Conservation (phyloP, 2,113 vertebrate genomes). For the Balaeniceps rex region DNA sequence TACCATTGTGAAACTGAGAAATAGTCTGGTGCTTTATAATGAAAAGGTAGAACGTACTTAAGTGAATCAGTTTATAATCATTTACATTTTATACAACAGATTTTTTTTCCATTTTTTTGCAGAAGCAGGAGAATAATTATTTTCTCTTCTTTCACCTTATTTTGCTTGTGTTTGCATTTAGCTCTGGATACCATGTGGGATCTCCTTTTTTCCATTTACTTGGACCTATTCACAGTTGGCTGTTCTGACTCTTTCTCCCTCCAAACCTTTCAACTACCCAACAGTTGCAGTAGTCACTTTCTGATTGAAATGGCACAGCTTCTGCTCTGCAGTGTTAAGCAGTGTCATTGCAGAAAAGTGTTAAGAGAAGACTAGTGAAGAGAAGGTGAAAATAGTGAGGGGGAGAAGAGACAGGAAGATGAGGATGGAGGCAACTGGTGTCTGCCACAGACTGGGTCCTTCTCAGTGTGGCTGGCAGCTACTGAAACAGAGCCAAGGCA, state of each 20-base stretch:
- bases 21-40: not conserved
- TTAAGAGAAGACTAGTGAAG: not conserved
- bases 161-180: not conserved
- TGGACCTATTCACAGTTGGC: not conserved
- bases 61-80: not conserved
- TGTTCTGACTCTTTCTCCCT: not conserved
- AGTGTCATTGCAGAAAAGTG: not conserved
- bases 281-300: not conserved
- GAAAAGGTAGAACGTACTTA: not conserved
- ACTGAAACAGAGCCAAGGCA: not conserved
- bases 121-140: not conserved
- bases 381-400: not conserved
- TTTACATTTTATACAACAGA: not conserved
- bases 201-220: not conserved
- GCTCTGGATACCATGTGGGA: not conserved
- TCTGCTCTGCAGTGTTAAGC: not conserved
- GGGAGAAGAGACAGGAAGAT: not conserved
- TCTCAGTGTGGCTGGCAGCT: not conserved
- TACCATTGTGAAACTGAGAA: not conserved
- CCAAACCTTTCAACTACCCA: not conserved
- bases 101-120: not conserved
- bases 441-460: not conserved
- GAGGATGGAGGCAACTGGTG: not conserved
- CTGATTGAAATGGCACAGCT: not conserved
- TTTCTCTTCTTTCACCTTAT: not conserved